phyloP scores from a whole-genome alignment of 1,140 invertebrate species.

The Tetramorium parvispinum region DNA sequence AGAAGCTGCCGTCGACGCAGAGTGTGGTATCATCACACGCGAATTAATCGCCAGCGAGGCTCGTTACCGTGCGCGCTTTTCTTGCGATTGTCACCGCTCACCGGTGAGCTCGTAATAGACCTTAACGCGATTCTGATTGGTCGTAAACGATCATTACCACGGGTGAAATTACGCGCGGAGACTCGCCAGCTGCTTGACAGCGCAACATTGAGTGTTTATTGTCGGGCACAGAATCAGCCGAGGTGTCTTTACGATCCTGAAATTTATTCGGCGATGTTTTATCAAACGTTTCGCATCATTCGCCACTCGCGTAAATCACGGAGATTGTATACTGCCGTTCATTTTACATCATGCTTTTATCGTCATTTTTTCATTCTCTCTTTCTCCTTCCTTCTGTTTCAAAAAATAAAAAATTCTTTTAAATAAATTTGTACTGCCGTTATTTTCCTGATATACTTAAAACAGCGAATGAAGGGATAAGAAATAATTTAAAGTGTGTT shows the following conservation, averaged over 20 bases:
- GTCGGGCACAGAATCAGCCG: neutral
- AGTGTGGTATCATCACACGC: neutral
- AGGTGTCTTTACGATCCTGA: constrained; percentile 35
- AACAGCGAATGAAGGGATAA: neutral
- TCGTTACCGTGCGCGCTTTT: constrained; percentile 25
- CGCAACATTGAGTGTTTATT: constrained; percentile 31
- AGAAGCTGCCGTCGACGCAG: neutral
- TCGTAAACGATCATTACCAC: constrained; percentile 75
- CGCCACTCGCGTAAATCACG: constrained; percentile 44
- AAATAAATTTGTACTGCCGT: neutral
- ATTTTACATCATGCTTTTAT: neutral
- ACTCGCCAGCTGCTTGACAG: constrained; percentile 30
- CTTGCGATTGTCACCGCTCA: constrained; percentile 64
- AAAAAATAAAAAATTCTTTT: neutral
- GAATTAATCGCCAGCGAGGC: constrained; percentile 27
- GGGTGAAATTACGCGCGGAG: constrained; percentile 62
- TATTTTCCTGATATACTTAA: neutral
- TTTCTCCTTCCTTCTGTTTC: neutral
- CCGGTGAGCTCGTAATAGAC: constrained; percentile 64
- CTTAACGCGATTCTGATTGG: constrained; percentile 73
- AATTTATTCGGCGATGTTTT: constrained; percentile 60
- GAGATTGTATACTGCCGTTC: neutral
- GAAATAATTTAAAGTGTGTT: no score
- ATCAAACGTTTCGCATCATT: neutral
- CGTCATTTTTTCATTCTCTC: neutral